phyloP scores from a whole-genome alignment of 2,888 invertebrate species.

The Temnothorax rugatulus region DNA sequence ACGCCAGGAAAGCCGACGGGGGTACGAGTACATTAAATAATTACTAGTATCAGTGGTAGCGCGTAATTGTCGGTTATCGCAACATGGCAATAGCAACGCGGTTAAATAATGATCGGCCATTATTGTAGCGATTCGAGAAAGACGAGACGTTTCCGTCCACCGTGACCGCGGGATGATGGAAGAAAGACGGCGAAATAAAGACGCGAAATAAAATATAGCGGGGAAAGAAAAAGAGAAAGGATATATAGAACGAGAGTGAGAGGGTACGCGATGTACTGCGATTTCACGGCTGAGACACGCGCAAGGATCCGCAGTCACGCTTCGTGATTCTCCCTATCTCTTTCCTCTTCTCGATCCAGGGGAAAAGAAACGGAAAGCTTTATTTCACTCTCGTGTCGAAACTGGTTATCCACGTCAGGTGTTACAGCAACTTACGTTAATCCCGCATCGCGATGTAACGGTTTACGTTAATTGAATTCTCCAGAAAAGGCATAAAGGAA shows the following conservation, averaged over 20 bases:
- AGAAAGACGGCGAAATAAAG: slow-evolving; percentile 11
- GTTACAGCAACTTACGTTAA: slow-evolving; percentile 23
- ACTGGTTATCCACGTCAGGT: slow-evolving; percentile 57
- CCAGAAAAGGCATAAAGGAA: not conserved
- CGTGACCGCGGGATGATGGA: not conserved
- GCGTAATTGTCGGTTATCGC: slow-evolving; percentile 45
- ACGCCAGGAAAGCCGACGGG: not conserved
- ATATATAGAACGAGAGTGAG: slow-evolving; percentile 21
- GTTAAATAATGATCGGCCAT: slow-evolving; percentile 44
- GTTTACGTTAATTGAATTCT: slow-evolving; percentile 21
- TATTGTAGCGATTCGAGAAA: slow-evolving; percentile 17
- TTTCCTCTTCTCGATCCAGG: slow-evolving; percentile 56
- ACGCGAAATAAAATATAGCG: slow-evolving; percentile 22
- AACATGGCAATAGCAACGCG: slow-evolving; percentile 31
- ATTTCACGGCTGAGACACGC: slow-evolving; percentile 72
- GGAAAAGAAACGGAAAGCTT: slow-evolving; percentile 70
- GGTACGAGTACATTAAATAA: slow-evolving; percentile 38
- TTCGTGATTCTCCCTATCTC: slow-evolving; percentile 61
- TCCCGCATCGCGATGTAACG: slow-evolving; percentile 8
- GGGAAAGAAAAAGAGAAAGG: slow-evolving; percentile 31
- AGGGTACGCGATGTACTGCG: slow-evolving; percentile 46
- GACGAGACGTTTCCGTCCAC: slow-evolving; percentile 17
- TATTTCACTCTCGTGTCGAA: slow-evolving; percentile 65
- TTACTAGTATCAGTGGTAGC: slow-evolving; percentile 37
- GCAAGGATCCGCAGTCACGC: slow-evolving; percentile 76